Percentiles rank a stretch among this genome's conserved stretches.
phyloP scores from a whole-genome alignment of 2,797 vertebrate genomes.

The Dendrocincla fuliginosa region DNA sequence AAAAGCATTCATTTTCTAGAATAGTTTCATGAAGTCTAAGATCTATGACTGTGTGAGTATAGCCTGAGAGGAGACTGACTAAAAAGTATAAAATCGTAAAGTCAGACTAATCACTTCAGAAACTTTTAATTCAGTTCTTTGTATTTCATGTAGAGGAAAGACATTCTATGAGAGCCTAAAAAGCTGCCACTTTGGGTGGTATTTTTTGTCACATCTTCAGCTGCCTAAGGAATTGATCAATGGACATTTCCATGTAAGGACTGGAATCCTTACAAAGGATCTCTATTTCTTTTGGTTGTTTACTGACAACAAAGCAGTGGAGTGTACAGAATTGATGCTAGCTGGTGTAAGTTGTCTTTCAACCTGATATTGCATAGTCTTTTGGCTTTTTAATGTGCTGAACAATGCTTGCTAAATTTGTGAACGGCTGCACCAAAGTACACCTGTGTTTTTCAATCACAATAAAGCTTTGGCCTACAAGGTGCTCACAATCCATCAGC shows the following conservation, averaged over 20 bases:
- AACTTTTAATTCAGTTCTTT: background rate
- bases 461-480: background rate
- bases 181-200: background rate
- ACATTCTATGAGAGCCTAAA: background rate
- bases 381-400: background rate
- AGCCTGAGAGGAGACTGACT: background rate
- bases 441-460: background rate
- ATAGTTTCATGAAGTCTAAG: background rate
- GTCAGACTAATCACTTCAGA: background rate
- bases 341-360: background rate
- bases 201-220: background rate
- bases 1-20: background rate
- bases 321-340: background rate
- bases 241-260: background rate
- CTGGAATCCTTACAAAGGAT: background rate
- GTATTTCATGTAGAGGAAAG: background rate
- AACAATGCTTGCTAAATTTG: background rate
- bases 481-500: background rate
- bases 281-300: background rate
- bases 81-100: background rate
- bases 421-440: background rate
- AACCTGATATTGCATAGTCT: background rate
- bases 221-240: background rate
- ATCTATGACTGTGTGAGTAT: background rate
- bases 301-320: background rate